Percentiles rank a stretch among this genome's conserved stretches.
Evolutionary conservation across 2,888 invertebrate genomes (phyloP).

Genomic region (Idaea dimidiata): DNA sequence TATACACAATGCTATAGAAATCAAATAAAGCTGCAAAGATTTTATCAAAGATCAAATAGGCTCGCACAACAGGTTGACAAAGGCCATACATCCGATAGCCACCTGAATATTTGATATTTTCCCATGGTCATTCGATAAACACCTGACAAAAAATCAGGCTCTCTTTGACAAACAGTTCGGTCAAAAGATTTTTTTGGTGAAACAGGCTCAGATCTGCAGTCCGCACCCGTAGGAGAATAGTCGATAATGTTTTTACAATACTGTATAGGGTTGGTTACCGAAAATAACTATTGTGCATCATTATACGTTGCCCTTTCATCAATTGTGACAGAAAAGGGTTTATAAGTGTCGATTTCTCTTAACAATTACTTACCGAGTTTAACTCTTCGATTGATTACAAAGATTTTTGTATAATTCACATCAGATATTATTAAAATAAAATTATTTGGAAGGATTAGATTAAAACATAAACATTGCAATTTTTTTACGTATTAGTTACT

Average conservation of each 20-base stretch:
- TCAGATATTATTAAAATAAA: neutral
- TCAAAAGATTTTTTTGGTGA: constrained; percentile 74
- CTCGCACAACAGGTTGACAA: constrained; percentile 68
- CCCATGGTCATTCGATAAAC: constrained; percentile 80
- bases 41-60: constrained; percentile 54
- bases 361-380: neutral
- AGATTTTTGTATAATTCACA: constrained; percentile 3
- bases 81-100: constrained; percentile 59
- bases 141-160: constrained; percentile 72
- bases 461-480: neutral
- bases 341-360: constrained; percentile 72
- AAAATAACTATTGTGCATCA: constrained; percentile 75
- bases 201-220: constrained; percentile 54
- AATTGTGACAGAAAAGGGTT: constrained; percentile 75
- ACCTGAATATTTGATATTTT: constrained; percentile 77
- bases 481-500: neutral
- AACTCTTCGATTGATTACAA: neutral
- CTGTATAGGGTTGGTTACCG: constrained; percentile 60
- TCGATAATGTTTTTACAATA: constrained; percentile 71
- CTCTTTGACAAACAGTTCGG: constrained; percentile 76
- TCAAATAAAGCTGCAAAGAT: constrained; percentile 55
- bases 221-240: constrained; percentile 68
- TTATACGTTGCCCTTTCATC: constrained; percentile 73
- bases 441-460: neutral
- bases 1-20: constrained; percentile 28